Percentiles rank a stretch among this genome's conserved stretches.
Conservation (phyloP, 2,113 vertebrate genomes). For the Orthonyx spaldingii region DNA sequence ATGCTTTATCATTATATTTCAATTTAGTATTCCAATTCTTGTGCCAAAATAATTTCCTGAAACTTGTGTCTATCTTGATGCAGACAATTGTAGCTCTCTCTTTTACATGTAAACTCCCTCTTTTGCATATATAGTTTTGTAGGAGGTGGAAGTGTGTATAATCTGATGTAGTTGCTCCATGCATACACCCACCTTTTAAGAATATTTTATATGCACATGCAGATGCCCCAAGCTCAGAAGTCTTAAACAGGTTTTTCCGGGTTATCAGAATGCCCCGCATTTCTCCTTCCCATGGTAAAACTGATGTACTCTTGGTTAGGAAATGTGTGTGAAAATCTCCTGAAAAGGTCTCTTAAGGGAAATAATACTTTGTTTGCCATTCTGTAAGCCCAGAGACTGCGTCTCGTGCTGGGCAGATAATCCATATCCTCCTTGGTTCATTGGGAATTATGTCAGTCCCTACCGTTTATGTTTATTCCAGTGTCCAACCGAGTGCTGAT, state of each 20-base stretch:
- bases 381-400: neutral
- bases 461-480: neutral
- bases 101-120: conserved; percentile 6
- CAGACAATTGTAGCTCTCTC: neutral
- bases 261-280: neutral
- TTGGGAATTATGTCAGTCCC: neutral
- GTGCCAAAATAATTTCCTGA: conserved; percentile 51
- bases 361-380: neutral
- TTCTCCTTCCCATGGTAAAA: neutral
- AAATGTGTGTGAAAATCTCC: neutral
- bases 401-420: neutral
- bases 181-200: conserved; percentile 1
- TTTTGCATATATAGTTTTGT: neutral
- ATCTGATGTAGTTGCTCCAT: neutral
- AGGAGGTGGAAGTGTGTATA: neutral
- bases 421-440: neutral
- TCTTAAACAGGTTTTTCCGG: conserved; percentile 9
- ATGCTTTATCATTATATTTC: neutral
- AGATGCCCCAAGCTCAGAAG: neutral
- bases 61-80: conserved; percentile 18
- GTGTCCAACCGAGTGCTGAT: accelerated
- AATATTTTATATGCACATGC: neutral
- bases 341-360: neutral
- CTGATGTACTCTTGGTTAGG: neutral
- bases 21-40: neutral